phyloP scores from a whole-genome alignment of 2,113 vertebrate species.

The Vimba vimba region DNA sequence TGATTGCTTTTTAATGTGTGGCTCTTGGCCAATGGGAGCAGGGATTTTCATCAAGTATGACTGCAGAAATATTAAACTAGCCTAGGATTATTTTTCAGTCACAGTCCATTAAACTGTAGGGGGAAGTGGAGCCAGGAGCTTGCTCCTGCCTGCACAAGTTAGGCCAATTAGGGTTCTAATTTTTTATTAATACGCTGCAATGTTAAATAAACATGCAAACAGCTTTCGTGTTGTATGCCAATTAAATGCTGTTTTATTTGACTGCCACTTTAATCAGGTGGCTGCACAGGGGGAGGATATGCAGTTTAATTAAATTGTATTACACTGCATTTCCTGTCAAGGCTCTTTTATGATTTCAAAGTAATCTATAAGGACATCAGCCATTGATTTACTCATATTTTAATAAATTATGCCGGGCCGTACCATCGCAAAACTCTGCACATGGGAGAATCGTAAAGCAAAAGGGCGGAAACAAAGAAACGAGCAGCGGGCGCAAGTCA shows the following conservation, averaged over 20 bases:
- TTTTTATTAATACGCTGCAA: constrained; percentile 63
- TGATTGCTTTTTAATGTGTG: constrained; percentile 68
- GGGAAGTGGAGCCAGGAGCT: constrained; percentile 55
- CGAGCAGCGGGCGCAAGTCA: constrained; percentile 19
- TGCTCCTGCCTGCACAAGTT: constrained; percentile 61
- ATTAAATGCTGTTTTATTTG: constrained; percentile 73
- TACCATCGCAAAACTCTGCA: constrained; percentile 44
- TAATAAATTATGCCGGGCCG: constrained; percentile 61
- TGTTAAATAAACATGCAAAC: constrained; percentile 71
- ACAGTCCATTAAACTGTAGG: constrained; percentile 64
- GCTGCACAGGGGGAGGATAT: constrained; percentile 64
- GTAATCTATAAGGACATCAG: constrained; percentile 70
- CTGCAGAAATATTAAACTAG: constrained; percentile 70
- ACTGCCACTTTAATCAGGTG: constrained; percentile 62
- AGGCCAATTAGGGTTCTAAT: constrained; percentile 67
- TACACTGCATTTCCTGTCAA: constrained; percentile 71
- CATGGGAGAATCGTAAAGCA: constrained; percentile 56
- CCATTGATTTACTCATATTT: constrained; percentile 69
- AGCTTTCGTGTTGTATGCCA: constrained; percentile 63
- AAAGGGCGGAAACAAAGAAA: constrained; percentile 54
- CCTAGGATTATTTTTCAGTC: constrained; percentile 66
- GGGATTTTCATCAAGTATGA: constrained; percentile 64
- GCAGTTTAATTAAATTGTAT: constrained; percentile 71
- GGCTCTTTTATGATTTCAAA: constrained; percentile 70
- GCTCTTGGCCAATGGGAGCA: constrained; percentile 61